phyloP scores from a whole-genome alignment of 1,140 invertebrate species.

The Ceratitis capitata region DNA sequence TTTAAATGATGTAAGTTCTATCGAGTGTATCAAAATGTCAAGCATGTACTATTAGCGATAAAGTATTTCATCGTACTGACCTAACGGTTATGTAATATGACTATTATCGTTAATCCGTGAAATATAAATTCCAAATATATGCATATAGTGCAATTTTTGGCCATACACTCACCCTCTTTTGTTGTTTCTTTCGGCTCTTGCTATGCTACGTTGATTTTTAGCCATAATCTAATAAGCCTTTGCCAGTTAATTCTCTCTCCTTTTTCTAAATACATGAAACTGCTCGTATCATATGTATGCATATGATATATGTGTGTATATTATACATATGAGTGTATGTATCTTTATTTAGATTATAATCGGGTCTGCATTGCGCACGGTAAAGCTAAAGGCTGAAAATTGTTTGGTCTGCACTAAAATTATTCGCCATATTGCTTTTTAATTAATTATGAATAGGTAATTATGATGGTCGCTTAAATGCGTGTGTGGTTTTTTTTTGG shows the following conservation, averaged over 20 bases:
- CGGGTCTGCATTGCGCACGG: not conserved
- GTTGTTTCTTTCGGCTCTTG: not conserved
- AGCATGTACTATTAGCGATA: not conserved
- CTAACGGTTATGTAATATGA: not conserved
- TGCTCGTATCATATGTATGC: not conserved
- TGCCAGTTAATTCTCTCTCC: not conserved
- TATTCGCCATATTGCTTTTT: conserved; percentile 22
- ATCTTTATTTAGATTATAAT: not conserved
- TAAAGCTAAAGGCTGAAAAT: not conserved
- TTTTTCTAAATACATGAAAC: not conserved
- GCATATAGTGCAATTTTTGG: not conserved
- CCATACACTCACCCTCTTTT: not conserved
- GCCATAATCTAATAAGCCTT: conserved; percentile 1
- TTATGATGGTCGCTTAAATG: no score
- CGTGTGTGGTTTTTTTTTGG: no score
- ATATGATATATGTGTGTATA: no score
- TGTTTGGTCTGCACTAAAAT: conserved; percentile 27
- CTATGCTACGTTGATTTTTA: conserved; percentile 18
- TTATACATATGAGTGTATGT: not conserved
- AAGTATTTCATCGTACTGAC: not conserved
- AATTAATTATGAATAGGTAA: conserved; percentile 29
- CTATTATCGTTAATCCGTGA: not conserved
- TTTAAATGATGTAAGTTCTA: no score
- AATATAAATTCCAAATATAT: not conserved
- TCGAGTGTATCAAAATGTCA: no score